Evolutionary conservation across 1,140 invertebrate genomes (phyloP), one percentile per base, ranked within the genome.

Genomic region (Dreissena polymorpha): DNA sequence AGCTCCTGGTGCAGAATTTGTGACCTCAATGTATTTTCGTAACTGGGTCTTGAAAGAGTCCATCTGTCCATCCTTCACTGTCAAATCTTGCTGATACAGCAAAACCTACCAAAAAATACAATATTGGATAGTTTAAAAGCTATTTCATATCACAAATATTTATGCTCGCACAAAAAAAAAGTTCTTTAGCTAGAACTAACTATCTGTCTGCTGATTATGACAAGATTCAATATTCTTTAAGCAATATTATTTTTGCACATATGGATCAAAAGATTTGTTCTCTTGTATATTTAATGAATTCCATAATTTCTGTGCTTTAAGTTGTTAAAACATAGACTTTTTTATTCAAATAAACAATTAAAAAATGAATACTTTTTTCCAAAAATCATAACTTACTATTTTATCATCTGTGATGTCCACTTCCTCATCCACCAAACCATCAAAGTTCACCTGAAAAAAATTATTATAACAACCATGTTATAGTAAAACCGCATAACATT

Each of bases 341-440:
- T 21, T 68, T 8, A 74, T 13, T 74, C 18, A 16, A 57, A 27
- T 13, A 60, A 12, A 23, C 21, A 25, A n/a, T 65, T 5, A 13
- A 23, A 77, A 14, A 64, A 21, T 1, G n/a, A n/a, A 18, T 39
- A 21, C n/a, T 16, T 50, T 67, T n/a, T 16, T 12, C 23, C 21
- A 51, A 55, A 77, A n/a, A 25, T 73, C 50, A 63, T 10, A n/a
- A 57, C 76, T 68, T 80, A 89, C 89, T 65, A 81, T 85, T 21
- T 85, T 75, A 14, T 89, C 85, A 14, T 86, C 85, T 12, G 70
- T 73, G 23, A 84, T 50, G 79, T 90, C 86, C 10, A 90, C 55
- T 64, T 90, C 89, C 51, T 91, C 90, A 87, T 91, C 90, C 51
- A 86, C 76, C 76, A 91, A 86, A 12, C 88, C 86, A 70, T 89